Percentiles rank a stretch among this genome's conserved stretches.
Evolutionary conservation across 2,888 invertebrate genomes (phyloP).

Genomic region (Drosophila anomalata): DNA sequence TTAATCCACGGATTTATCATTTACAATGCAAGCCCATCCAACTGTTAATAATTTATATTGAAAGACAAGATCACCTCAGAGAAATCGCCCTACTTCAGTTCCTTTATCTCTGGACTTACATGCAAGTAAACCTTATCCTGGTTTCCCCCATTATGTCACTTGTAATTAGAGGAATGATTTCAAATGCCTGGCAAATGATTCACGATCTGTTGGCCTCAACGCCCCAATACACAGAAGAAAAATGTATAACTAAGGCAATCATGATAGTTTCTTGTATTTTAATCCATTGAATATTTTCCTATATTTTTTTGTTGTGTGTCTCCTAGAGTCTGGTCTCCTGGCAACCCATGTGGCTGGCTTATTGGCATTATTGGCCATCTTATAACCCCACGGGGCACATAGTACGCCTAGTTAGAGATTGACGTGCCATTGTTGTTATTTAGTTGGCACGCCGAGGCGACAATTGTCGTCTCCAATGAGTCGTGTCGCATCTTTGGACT

Average conservation of each 20-base stretch:
- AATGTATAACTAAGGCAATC: neutral
- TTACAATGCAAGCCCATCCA: neutral
- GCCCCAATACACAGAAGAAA: conserved; percentile 3
- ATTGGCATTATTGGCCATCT: conserved; percentile 38
- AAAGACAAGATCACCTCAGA: conserved; percentile 2
- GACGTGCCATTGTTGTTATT: conserved; percentile 63
- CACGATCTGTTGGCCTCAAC: conserved; percentile 38
- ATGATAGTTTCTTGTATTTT: neutral
- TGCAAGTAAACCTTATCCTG: conserved; percentile 3
- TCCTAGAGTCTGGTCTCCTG: neutral
- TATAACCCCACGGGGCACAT: conserved; percentile 50
- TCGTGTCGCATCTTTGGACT: conserved; percentile 48
- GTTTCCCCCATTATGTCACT: conserved; percentile 57
- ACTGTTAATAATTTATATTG: neutral
- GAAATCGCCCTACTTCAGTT: neutral
- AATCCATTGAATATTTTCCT: neutral
- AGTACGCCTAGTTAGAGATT: conserved; percentile 44
- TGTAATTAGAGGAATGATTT: conserved; percentile 53
- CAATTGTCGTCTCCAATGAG: conserved; percentile 81
- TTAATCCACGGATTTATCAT: neutral
- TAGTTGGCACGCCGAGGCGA: conserved; percentile 80
- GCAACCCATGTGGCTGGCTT: conserved; percentile 8
- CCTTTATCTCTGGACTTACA: conserved; percentile 1
- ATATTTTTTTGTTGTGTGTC: neutral
- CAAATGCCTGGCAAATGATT: conserved; percentile 56